These are phyloP conservation scores for Lepidocyrtoides sp. DNA, from an alignment of 2,888 invertebrate species.

Conservation along the genomic window DNA sequence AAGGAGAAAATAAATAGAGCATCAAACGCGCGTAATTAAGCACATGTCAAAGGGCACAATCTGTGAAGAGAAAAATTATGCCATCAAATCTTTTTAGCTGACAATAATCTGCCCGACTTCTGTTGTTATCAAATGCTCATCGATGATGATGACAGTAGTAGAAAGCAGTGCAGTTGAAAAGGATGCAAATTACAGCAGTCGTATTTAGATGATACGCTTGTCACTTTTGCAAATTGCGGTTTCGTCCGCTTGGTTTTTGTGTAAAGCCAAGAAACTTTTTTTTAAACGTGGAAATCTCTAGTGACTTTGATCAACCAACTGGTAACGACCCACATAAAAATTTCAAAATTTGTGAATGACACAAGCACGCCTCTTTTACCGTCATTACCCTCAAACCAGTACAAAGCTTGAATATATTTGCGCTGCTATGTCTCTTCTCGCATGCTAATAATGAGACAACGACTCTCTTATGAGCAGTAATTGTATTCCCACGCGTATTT, in stretches of 20 bases:
- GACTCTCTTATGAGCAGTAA: conserved; percentile 44
- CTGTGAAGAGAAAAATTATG: conserved; percentile 11
- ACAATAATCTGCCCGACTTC: not conserved
- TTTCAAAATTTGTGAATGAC: not conserved
- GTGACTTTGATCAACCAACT: not conserved
- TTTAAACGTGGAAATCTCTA: not conserved
- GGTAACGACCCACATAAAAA: conserved; percentile 14
- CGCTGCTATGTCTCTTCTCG: not conserved
- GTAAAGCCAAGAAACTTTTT: not conserved
- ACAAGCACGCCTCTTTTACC: conserved; percentile 1
- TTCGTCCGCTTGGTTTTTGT: not conserved
- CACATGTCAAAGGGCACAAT: not conserved
- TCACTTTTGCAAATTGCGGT: conserved; percentile 14
- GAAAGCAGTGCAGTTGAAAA: not conserved
- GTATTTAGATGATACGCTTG: conserved; percentile 8
- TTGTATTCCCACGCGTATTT: conserved; percentile 43
- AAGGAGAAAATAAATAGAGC: not conserved
- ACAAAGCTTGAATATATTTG: conserved; percentile 37
- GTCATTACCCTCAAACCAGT: conserved; percentile 2
- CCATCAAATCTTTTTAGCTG: conserved; percentile 19
- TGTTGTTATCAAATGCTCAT: not conserved
- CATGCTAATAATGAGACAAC: conserved; percentile 53
- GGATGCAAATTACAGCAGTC: not conserved
- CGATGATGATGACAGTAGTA: not conserved
- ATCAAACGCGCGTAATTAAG: conserved; percentile 33